Percentiles rank a stretch among this genome's conserved stretches.
Conservation (phyloP, 2,888 invertebrate genomes). For the Parnassius apollo region DNA sequence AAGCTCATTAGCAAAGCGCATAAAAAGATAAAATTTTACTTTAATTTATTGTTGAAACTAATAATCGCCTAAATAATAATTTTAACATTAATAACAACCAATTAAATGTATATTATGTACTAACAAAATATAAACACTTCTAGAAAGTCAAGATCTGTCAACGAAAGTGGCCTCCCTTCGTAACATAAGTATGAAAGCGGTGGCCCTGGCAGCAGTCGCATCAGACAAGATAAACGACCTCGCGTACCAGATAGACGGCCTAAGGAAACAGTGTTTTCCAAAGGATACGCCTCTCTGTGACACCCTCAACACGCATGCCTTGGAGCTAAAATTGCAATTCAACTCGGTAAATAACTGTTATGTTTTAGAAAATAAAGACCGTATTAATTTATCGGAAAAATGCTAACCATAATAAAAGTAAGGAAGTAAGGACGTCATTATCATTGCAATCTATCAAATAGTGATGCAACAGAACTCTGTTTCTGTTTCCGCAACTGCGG, state of each 20-base stretch:
- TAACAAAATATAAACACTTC: background rate
- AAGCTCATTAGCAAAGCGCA: no score
- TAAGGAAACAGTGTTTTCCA: slow-evolving; percentile 84
- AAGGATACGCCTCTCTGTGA: slow-evolving; percentile 89
- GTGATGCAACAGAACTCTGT: no score
- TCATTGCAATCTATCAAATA: no score
- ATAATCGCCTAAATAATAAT: no score
- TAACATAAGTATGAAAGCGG: slow-evolving; percentile 79
- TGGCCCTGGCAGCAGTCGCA: slow-evolving; percentile 75
- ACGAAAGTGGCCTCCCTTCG: slow-evolving; percentile 79
- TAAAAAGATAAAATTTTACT: no score
- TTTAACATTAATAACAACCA: no score
- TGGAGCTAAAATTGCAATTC: slow-evolving; percentile 83
- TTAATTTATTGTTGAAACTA: no score
- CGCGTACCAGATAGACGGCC: slow-evolving; percentile 79
- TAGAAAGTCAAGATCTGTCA: slow-evolving; percentile 82
- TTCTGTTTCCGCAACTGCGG: no score
- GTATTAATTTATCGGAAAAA: no score
- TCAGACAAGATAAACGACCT: slow-evolving; percentile 82
- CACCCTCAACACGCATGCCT: slow-evolving; percentile 86
- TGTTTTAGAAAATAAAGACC: slow-evolving; percentile 65
- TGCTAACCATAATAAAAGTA: no score
- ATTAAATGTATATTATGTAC: no score
- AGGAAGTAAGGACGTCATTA: no score
- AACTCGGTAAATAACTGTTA: slow-evolving; percentile 72